Evolutionary conservation across 2,888 invertebrate genomes (phyloP), one percentile per base, ranked within the genome.

Genomic region (Acrocyrtus sp.): DNA sequence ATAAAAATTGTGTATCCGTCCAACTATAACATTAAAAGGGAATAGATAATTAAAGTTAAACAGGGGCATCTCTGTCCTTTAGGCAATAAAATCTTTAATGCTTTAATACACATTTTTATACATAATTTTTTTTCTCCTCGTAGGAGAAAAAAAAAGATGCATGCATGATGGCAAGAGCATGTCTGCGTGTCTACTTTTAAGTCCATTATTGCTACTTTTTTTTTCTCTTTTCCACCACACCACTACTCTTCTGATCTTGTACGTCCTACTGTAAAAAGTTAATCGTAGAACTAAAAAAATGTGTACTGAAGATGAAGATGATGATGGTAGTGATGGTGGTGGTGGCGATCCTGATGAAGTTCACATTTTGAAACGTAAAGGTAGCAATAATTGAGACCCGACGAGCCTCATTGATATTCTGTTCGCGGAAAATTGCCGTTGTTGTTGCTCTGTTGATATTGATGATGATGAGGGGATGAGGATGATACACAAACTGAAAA

Each of bases 331-430:
- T n/a, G n/a, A n/a, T n/a, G n/a, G n/a, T n/a, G n/a, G n/a, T n/a
- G n/a, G n/a, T n/a, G n/a, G n/a, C n/a, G n/a, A n/a, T n/a, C n/a
- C n/a, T n/a, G n/a, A n/a, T n/a, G n/a, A n/a, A n/a, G n/a, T n/a
- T n/a, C n/a, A n/a, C n/a, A n/a, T n/a, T n/a, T n/a, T n/a, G n/a
- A n/a, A n/a, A n/a, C n/a, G n/a, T n/a, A n/a, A n/a, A n/a, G n/a
- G n/a, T n/a, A n/a, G n/a, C n/a, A n/a, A n/a, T n/a, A n/a, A n/a
- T n/a, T n/a, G n/a, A n/a, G n/a, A n/a, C n/a, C n/a, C n/a, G n/a
- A n/a, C n/a, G n/a, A n/a, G n/a, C 58, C 76, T 78, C 77, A 78
- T 78, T 78, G 78, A 77, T 78, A 78, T 78, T 78, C 78, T 72
- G 72, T 75, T 77, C 78, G 78, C 77, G 77, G 74, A 78, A 78